Base-by-base conservation (phyloP, 2,113 vertebrate species). In the Amphiprion percula region DNA sequence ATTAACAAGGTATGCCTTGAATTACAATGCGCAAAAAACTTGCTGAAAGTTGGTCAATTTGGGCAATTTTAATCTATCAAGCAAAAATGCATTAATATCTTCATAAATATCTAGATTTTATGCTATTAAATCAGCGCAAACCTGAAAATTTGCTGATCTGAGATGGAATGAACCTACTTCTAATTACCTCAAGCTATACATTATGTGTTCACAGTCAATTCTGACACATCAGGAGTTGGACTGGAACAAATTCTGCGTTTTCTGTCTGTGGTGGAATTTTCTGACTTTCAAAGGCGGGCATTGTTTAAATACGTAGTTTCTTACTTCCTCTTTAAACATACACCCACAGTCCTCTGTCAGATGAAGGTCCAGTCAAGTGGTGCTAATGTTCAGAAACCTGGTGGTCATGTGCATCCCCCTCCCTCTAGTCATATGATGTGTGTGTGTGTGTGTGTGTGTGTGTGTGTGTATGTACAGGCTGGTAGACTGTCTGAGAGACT, bases 401-500 rank as follows among this genome's bases (percentile, higher is more conserved):
- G 79, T 3, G 21, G 82, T 90, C 88, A 92, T 92, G 89, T 92
- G 87, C 86, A 72, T 82, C 63, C 55, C 59, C 61, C 53, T 80
- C 74, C 59, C 61, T 70, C 10, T 5, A 85, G 83, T 87, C 91
- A 93, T 86, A 81, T 81, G 76, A 77, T 82, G 26, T 79, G 37
- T 74, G 46, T 87, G 53, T 87, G 67, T 74, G 52, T 79, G 80
- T 80, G 72, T 74, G 55, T 81, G 41, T 76, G 67, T 65, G 74
- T 61, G 23, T 68, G 4, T 49, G 10, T 21, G 21, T 23, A 15
- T 21, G 21, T 23, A 15, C 92, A 99, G 98, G 92, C 92, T 99
- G 50, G 85, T 96, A 74, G 96, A 97, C 70, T 99, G 98, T 81
- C 93, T 99, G 73, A 93, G 85, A 90, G 97, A 98, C 90, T 96